Evolutionary conservation across 2,797 vertebrate species (phyloP), one percentile per base, ranked within the genome.

Genomic region (Phataginus tricuspis): DNA sequence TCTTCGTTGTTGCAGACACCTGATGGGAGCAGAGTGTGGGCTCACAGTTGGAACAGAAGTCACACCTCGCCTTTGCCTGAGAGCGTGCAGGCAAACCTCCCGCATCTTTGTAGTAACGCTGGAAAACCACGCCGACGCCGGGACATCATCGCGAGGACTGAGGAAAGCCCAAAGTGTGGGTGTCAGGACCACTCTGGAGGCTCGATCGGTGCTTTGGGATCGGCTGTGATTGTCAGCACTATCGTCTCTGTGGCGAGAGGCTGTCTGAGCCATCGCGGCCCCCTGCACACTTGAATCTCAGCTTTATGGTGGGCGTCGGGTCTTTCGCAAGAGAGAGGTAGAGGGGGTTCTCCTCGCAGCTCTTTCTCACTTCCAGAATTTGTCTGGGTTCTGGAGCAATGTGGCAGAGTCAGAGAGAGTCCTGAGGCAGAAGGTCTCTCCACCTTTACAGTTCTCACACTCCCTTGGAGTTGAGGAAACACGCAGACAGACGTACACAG

Each of bases 361-460:
- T 59, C 45, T 25, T 82, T 68, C 68, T 75, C 59, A 2, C 11
- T 2, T 42, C 59, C 11, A 34, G 55, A 39, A 16, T 31, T 27
- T 19, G 10, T 11, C 51, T 0, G 14, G n/a, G 4, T 34, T 42
- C 57, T 23, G 13, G n/a, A 21, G 27, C 31, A 16, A 4, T 0
- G 10, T 4, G 63, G 37, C 15, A 23, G 61, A 39, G 10, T 14
- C 19, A 3, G 1, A 21, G n/a, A 55, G 12, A 51, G 27, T 2
- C 49, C 57, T 57, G 45, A 66, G 84, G 83, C 95, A 92, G 97
- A 89, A 91, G 92, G 37, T 49, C 63, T 90, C n/a, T 21, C 31
- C 72, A 53, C 72, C 31, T 9, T 5, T 1, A 53, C 42, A 37
- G 11, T 4, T 2, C 55, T 55, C 10, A 25, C 5, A 0, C 39